These are phyloP conservation scores for Chitala chitala DNA, from an alignment of 2,113 vertebrate genomes.

Conservation along the genomic window DNA sequence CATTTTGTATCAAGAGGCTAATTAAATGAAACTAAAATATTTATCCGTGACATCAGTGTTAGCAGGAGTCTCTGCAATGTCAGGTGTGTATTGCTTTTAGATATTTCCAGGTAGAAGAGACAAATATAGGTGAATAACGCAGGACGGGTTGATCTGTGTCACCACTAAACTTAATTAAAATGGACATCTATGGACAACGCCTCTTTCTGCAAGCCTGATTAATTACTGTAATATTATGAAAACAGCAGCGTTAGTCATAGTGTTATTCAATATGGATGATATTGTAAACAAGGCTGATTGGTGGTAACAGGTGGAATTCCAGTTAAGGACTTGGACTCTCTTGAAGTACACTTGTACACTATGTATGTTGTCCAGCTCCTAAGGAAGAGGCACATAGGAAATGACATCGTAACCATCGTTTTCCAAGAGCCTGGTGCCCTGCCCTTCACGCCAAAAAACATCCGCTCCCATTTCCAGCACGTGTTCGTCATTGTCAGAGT, in stretches of 20 bases:
- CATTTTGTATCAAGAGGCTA: too few species aligned
- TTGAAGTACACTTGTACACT: too few species aligned
- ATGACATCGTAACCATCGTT: conserved; percentile 82
- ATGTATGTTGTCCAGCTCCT: too few species aligned
- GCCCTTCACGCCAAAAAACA: conserved; percentile 78
- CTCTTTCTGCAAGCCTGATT: not conserved
- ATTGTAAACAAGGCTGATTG: not conserved
- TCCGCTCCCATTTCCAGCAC: conserved; percentile 81
- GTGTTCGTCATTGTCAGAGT: conserved; percentile 79
- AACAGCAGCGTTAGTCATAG: not conserved
- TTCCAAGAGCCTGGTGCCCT: conserved; percentile 83
- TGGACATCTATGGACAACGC: not conserved
- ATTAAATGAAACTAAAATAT: too few species aligned
- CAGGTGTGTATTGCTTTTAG: too few species aligned
- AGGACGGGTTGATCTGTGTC: too few species aligned
- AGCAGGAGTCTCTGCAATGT: too few species aligned
- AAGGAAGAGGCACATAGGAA: conserved; percentile 82
- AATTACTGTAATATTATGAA: not conserved
- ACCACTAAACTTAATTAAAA: not conserved
- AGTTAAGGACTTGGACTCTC: not conserved
- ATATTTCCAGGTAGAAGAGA: too few species aligned
- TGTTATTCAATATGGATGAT: not conserved
- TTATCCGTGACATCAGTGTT: too few species aligned
- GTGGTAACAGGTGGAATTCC: not conserved
- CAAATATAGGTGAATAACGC: too few species aligned